A percentile compares a stretch with the other conserved stretches of the same genome.
phyloP scores from a whole-genome alignment of 2,888 invertebrate genomes.

The Ophion slaviceki region DNA sequence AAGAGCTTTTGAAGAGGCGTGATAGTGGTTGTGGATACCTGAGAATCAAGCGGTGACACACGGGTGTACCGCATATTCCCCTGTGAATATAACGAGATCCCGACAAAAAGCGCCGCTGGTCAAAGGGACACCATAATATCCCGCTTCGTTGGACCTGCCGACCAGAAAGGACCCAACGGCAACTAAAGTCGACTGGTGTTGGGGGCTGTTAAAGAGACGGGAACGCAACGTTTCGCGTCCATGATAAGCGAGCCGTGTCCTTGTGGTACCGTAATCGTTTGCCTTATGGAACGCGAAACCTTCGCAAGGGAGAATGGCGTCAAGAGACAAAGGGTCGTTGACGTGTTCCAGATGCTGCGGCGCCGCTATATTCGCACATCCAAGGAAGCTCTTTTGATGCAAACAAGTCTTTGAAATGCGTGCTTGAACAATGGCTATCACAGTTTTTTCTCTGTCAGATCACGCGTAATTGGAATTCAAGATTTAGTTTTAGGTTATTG shows the following conservation, averaged over 20 bases:
- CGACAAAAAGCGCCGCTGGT: constrained; percentile 62
- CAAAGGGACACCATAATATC: constrained; percentile 64
- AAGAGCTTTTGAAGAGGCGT: constrained; percentile 28
- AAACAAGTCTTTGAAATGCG: too few relatives aligned
- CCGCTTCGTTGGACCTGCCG: constrained; percentile 68
- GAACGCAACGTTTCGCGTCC: constrained; percentile 36
- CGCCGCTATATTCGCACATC: too few relatives aligned
- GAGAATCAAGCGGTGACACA: constrained; percentile 23
- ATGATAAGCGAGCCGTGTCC: constrained; percentile 61
- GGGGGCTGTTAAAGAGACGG: constrained; percentile 28
- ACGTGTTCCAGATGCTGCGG: not conserved
- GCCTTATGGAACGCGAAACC: constrained; percentile 44
- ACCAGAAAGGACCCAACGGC: constrained; percentile 67
- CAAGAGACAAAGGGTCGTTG: constrained; percentile 4
- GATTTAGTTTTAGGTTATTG: too few relatives aligned
- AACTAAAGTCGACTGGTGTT: constrained; percentile 1
- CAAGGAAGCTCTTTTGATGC: too few relatives aligned
- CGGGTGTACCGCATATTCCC: constrained; percentile 2
- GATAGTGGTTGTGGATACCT: constrained; percentile 33
- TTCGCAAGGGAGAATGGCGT: constrained; percentile 3
- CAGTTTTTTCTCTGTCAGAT: too few relatives aligned
- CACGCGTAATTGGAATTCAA: too few relatives aligned
- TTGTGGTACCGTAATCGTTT: constrained; percentile 61
- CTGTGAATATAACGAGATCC: constrained; percentile 53
- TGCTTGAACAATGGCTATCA: too few relatives aligned